Base-by-base conservation (phyloP, 2,888 invertebrate genomes). In the Tholera decimalis region DNA sequence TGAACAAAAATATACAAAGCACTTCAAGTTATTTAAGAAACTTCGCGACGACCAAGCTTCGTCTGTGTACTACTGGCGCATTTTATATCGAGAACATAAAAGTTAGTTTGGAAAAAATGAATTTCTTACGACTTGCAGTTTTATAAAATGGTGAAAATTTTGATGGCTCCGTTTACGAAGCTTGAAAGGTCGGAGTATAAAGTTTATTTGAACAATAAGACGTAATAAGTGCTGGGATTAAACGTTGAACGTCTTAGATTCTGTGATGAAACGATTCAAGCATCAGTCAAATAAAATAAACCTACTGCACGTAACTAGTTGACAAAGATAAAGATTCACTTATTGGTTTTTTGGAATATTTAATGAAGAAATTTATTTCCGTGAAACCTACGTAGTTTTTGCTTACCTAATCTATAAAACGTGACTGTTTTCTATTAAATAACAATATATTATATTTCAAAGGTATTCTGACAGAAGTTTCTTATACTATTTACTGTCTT, bases 1-100 rank as follows among this genome's bases (percentile, higher is more conserved):
- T n/a, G n/a, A 63, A 55, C 44, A 68, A 71, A 71, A 67, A 80
- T 80, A 77, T 54, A 73, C 55, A 77, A 73, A 74, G 65, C 62
- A 75, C 74, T 60, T 51, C 9, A 50, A 71, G 61, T 77, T 76
- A 79, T 80, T 83, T 75, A 77, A 73, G 62, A 71, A 82, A 81
- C 57, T 84, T 76, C 28, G 46, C 66, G 56, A 69, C 65, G 60
- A 75, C 75, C 61, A 64, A 67, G 54, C 56, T 68, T 66, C 72
- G 68, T 61, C 60, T 70, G 60, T 73, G 71, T 74, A 37, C 43
- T 22, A 30, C 43, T 37, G n/a, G 20, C n/a, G 53, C 75, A 79
- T 76, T 76, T 76, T 63, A 73, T 66, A 77, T 63, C 41, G 49
- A 60, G 20, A 59, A 54, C 44, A 57, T 77, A 66, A 75, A 74